Evolutionary conservation across 2,113 vertebrate genomes (phyloP), one percentile per base, ranked within the genome.

Genomic region (Hymenochirus boettgeri): DNA sequence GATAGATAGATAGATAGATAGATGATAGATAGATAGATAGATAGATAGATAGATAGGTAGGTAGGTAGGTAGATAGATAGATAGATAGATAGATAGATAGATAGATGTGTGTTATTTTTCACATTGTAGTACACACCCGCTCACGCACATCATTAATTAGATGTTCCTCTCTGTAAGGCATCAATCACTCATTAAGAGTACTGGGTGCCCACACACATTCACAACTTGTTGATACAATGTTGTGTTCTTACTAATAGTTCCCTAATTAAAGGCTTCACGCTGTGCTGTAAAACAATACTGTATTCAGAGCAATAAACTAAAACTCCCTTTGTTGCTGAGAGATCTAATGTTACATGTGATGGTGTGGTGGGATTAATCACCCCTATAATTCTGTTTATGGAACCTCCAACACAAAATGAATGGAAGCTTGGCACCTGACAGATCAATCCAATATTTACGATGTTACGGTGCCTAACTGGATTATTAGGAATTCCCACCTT

Each of bases 401-500:
- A n/a, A 64, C 25, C 39, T 47, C 52, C 52, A 45, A 47, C 15
- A 9, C 31, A 21, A 12, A 15, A 9, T 27, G 39, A 56, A 47
- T 48, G 26, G 46, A 52, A 37, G 12, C 27, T 23, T 23, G 55
- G 19, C 12, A 47, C 53, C 33, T 56, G 26, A 47, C 52, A 22
- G 22, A 27, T 21, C 62, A 39, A 57, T 57, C 29, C 26, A 65
- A 50, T n/a, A 57, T 65, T 35, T 58, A 67, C 39, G n/a, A 42
- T 59, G 46, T 57, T 45, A 67, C 52, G 64, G 55, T 67, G 59
- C 54, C 64, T 67, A 65, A 65, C 35, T 48, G 46, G 64, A 67
- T 67, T 67, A 67, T 67, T 48, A 24, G 55, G 11, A 67, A 58
- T 58, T 58, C 29, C 63, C 54, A 65, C 63, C 53, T 65, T 57